Conservation (phyloP, 2,113 vertebrate genomes). For the Ciconia maguari region DNA sequence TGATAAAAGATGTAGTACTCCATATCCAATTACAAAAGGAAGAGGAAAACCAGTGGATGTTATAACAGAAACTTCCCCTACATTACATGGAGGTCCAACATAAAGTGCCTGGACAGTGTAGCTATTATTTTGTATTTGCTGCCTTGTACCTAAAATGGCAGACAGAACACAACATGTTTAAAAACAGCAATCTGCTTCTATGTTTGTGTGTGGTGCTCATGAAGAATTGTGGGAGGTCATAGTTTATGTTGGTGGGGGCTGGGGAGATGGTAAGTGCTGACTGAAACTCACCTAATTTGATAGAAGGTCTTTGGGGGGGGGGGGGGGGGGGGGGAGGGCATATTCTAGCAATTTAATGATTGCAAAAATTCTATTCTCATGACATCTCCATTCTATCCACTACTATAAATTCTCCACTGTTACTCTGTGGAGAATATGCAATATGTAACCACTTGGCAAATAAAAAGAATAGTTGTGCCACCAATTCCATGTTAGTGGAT, state of each 20-base stretch:
- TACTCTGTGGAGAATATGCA: not conserved
- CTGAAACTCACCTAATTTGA: not conserved
- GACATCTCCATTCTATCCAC: not conserved
- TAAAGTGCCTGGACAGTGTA: too few relatives aligned
- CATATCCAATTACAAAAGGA: not conserved
- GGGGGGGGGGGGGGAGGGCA: too few relatives aligned
- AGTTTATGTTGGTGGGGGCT: fast-evolving
- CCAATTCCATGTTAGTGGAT: not conserved
- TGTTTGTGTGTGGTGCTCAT: not conserved
- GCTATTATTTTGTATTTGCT: not conserved
- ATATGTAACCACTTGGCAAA: not conserved
- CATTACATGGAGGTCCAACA: not conserved
- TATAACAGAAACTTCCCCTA: not conserved
- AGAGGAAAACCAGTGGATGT: not conserved
- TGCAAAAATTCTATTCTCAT: not conserved
- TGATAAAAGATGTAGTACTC: not conserved
- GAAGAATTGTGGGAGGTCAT: not conserved
- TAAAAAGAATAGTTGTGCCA: not conserved
- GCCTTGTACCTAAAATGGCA: not conserved
- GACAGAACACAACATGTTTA: not conserved
- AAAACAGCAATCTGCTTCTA: not conserved
- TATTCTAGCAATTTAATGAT: not conserved
- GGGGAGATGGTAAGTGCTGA: not conserved
- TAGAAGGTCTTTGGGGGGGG: not conserved
- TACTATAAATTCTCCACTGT: not conserved